Base-by-base conservation (phyloP, 2,888 invertebrate species). In the Conistra vaccinii region DNA sequence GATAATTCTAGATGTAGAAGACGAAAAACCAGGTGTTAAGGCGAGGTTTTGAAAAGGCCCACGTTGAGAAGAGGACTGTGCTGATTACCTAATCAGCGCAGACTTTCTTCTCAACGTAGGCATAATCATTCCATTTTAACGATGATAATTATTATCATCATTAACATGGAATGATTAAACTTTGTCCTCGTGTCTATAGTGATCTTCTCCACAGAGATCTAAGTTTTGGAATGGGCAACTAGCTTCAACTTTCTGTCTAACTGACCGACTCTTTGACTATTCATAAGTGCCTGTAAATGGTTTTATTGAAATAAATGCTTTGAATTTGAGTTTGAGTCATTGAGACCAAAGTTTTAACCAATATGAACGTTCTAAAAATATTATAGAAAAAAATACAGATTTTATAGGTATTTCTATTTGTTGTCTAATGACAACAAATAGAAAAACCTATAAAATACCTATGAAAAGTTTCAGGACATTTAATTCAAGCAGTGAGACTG, bases 391-490 rank as follows among this genome's bases (percentile, higher is more conserved):
- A 48, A n/a, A 3, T 23, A 62, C 29, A 45, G 1, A 10, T 51
- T 35, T 0, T n/a, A n/a, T 2, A n/a, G 17, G 17, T 51, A 35
- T 26, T 3, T 20, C 20, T 12, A 12, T n/a, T n/a, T 20, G 32
- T 20, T 29, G 20, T 53, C 0, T n/a, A 20, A 51, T 39, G 10
- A 12, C n/a, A n/a, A n/a, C n/a, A n/a, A n/a, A n/a, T n/a, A n/a
- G n/a, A n/a, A n/a, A n/a, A n/a, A n/a, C n/a, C n/a, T n/a, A n/a
- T n/a, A n/a, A n/a, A n/a, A n/a, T n/a, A n/a, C n/a, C n/a, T n/a
- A n/a, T n/a, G n/a, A 39, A 57, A 42, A 12, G 26, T 23, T 51
- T 29, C 42, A 66, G 14, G 2, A 53, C 66, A 66, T 76, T 77
- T 9, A 62, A 53, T 82, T n/a, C 7, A 48, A 32, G n/a, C 39